phyloP scores from a whole-genome alignment of 2,888 invertebrate genomes.

The Antheraea yamamai region DNA sequence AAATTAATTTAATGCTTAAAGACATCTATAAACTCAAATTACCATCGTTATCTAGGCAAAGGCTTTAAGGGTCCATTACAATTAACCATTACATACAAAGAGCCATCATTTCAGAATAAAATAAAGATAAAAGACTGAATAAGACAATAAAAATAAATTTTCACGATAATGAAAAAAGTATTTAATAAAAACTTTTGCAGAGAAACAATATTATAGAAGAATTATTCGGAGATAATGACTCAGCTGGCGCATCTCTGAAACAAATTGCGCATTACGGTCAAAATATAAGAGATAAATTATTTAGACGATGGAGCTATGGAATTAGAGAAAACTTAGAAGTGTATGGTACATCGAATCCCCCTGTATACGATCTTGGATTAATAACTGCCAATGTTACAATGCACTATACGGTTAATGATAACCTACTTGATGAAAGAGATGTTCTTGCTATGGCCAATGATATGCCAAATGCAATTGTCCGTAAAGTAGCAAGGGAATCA shows the following conservation, averaged over 20 bases:
- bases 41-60: slow-evolving; percentile 2
- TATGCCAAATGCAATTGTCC: slow-evolving; percentile 51
- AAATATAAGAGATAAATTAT: slow-evolving; percentile 55
- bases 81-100: slow-evolving; percentile 12
- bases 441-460: slow-evolving; percentile 55
- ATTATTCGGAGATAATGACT: slow-evolving; percentile 22
- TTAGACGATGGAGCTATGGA: slow-evolving; percentile 58
- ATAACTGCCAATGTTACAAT: slow-evolving; percentile 53
- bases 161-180: not conserved
- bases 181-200: not conserved
- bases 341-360: slow-evolving; percentile 51
- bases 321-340: slow-evolving; percentile 37
- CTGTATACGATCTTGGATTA: slow-evolving; percentile 50
- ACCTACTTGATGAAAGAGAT: slow-evolving; percentile 53
- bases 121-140: slow-evolving; percentile 15
- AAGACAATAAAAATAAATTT: slow-evolving; percentile 4
- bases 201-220: slow-evolving; percentile 6
- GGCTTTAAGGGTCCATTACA: slow-evolving; percentile 10
- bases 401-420: slow-evolving; percentile 59
- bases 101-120: slow-evolving; percentile 11
- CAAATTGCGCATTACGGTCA: slow-evolving; percentile 67
- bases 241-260: slow-evolving; percentile 55
- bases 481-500: slow-evolving; percentile 51
- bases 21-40: slow-evolving; percentile 8
- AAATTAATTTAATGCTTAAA: slow-evolving; percentile 4